These are phyloP conservation scores for Chiloscyllium plagiosum DNA, from an alignment of 2,113 vertebrate species.

Conservation along the genomic window DNA sequence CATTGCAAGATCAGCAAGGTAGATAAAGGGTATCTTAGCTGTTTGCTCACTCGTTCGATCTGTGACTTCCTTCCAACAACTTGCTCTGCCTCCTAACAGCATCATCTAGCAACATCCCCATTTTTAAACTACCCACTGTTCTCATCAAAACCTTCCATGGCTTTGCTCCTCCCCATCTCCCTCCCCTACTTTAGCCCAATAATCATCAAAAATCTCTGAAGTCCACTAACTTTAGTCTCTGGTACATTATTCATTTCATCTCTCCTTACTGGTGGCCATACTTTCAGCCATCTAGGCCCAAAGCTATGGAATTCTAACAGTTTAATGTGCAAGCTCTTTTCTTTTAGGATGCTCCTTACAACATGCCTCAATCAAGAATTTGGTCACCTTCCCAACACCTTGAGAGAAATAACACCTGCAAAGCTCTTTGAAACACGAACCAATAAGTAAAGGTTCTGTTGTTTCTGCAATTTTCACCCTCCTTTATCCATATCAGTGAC, in stretches of 20 bases:
- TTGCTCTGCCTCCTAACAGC: not conserved
- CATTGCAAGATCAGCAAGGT: not conserved
- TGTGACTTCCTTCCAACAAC: not conserved
- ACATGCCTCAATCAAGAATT: not conserved
- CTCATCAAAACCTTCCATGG: not conserved
- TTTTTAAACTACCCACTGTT: not conserved
- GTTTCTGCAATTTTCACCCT: not conserved
- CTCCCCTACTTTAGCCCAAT: no score
- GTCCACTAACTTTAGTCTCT: not conserved
- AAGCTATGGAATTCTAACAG: not conserved
- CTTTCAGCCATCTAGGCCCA: not conserved
- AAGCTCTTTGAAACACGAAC: not conserved
- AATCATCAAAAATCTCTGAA: no score
- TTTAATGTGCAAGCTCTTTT: not conserved
- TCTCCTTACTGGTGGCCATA: not conserved
- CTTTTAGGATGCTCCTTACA: not conserved
- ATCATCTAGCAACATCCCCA: not conserved
- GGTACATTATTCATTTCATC: not conserved
- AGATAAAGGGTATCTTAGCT: not conserved
- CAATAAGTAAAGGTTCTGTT: not conserved
- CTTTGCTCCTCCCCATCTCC: not conserved
- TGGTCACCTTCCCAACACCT: no score
- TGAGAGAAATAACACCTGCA: not conserved
- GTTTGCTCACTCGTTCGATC: not conserved
- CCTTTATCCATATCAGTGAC: not conserved